phyloP scores from a whole-genome alignment of 2,888 invertebrate species.

The Pyrochroa serraticornis region DNA sequence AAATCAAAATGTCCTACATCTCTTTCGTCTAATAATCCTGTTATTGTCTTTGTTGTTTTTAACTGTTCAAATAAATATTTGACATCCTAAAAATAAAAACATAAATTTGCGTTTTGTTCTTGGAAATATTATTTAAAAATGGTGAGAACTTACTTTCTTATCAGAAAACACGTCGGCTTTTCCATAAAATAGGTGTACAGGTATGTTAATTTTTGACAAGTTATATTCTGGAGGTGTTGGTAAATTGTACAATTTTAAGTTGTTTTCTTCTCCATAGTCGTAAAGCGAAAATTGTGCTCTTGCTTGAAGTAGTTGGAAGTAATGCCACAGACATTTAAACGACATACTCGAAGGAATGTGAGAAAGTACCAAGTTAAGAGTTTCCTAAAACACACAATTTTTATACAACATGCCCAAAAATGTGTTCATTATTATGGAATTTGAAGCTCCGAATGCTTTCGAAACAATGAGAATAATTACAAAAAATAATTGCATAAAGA shows the following conservation, averaged over 20 bases:
- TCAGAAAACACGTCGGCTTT: slow-evolving; percentile 74
- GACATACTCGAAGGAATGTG: slow-evolving; percentile 74
- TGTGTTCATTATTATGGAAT: too few species aligned
- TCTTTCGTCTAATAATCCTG: slow-evolving; percentile 4
- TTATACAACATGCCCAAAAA: too few species aligned
- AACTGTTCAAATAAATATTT: slow-evolving; percentile 25
- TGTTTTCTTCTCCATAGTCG: slow-evolving; percentile 67
- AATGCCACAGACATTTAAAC: slow-evolving; percentile 69
- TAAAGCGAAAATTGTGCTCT: slow-evolving; percentile 59
- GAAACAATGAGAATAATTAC: too few species aligned
- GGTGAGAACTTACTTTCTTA: slow-evolving; percentile 58
- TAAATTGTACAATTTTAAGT: slow-evolving; percentile 62
- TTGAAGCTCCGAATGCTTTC: too few species aligned
- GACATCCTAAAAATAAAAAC: slow-evolving; percentile 30
- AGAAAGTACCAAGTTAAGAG: slow-evolving; percentile 68
- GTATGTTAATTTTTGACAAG: slow-evolving; percentile 63
- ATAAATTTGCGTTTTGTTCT: too few species aligned
- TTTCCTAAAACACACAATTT: slow-evolving; percentile 53
- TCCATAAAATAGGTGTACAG: slow-evolving; percentile 68
- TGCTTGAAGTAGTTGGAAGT: slow-evolving; percentile 63
- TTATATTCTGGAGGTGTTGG: slow-evolving; percentile 65
- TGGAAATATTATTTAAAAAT: too few species aligned
- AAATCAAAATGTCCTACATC: too few species aligned
- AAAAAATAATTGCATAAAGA: too few species aligned
- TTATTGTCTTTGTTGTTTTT: slow-evolving; percentile 20